Conservation (phyloP, 2,113 vertebrate species). For the Pan paniscus region DNA sequence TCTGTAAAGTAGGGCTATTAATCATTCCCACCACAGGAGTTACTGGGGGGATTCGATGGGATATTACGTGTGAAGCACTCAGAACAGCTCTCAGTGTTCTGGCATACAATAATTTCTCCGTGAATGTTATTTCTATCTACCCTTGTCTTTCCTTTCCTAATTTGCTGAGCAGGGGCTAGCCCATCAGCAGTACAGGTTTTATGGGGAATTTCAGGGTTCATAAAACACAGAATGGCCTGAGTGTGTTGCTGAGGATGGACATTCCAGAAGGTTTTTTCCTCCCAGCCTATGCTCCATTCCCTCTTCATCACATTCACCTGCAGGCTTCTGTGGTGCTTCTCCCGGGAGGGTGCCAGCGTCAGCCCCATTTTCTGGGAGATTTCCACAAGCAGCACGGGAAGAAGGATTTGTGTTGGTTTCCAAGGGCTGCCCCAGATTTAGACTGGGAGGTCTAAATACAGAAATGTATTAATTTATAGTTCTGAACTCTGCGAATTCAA, state of each 20-base stretch:
- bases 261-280: background rate
- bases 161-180: background rate
- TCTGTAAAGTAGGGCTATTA: no score
- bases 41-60: background rate
- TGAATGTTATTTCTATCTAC: background rate
- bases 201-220: conserved; percentile 35
- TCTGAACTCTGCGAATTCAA: background rate
- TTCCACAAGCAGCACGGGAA: background rate
- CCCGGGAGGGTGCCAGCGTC: no score
- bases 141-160: background rate
- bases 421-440: background rate
- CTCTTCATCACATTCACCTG: background rate
- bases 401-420: background rate
- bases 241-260: background rate
- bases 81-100: no score
- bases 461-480: background rate
- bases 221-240: conserved; percentile 33
- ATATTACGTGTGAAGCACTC: background rate
- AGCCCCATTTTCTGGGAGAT: background rate
- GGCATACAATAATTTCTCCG: background rate
- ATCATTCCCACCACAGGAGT: background rate
- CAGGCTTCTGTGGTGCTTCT: background rate
- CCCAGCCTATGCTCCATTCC: background rate
- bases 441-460: background rate
- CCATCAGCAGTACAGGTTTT: background rate